Evolutionary conservation across 2,113 vertebrate species (phyloP), one percentile per base, ranked within the genome.

Genomic region (Diglossa brunneiventris): DNA sequence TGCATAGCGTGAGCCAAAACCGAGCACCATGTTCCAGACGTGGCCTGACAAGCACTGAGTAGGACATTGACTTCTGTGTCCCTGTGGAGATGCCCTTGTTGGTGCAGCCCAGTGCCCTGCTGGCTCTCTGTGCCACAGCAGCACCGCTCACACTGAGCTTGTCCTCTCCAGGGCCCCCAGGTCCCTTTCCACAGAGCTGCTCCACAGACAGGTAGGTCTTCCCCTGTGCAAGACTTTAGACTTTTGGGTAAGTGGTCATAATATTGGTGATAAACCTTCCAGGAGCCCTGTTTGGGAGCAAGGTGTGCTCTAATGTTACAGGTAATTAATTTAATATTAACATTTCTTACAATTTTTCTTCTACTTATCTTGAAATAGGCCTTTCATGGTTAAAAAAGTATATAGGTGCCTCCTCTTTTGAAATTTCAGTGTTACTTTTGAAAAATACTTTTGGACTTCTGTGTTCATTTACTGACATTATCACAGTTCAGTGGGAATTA

Each of bases 61-160:
- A 30, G 9, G 26, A 61, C 47, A 41, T 5, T 47, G 53, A 23
- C 10, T 47, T 61, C 46, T 80, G 67, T 53, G 41, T 74, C 52
- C 41, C 53, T 80, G 59, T 73, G 59, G 21, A n/a, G 46, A 20
- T 73, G 59, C 46, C 37, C 37, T 26, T 56, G 64, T 30, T 66
- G 81, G 3, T 46, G 50, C 13, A 66, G 53, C 58, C n/a, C 74
- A 59, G 24, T 0, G 9, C 35, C 61, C 30, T 0, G 0, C 41
- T 85, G 74, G n/a, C n/a, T 46, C 53, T 64, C 11, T 66, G 47
- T 53, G 52, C n/a, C 18, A 15, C 30, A 47, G 67, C 59, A 46
- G 55, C 49, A 49, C 8, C 5, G 1, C 61, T 37, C 2, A 59
- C 27, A 17, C 33, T 47, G 75, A 61, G 21, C 22, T 61, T 35